A percentile compares a stretch with the other conserved stretches of the same genome.
Evolutionary conservation across 2,888 invertebrate genomes (phyloP).

Genomic region (Cataglyphis livida): DNA sequence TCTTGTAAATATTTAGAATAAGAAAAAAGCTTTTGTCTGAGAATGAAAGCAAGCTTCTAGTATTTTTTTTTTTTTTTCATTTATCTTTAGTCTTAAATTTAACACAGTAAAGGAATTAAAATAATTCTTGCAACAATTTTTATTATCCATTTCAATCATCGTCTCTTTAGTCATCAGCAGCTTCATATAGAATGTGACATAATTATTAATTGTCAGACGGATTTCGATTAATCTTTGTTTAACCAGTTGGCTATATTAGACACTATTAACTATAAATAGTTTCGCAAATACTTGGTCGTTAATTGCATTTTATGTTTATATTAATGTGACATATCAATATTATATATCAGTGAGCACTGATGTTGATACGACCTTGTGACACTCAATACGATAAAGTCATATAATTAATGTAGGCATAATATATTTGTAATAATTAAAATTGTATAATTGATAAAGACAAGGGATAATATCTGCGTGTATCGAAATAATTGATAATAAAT

Average conservation of each 20-base stretch:
- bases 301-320: slow-evolving; percentile 6
- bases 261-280: background rate
- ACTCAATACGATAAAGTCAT: slow-evolving; percentile 6
- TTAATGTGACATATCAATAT: background rate
- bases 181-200: background rate
- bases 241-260: background rate
- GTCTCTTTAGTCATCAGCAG: background rate
- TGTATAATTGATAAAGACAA: background rate
- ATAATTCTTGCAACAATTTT: background rate
- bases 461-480: background rate
- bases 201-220: background rate
- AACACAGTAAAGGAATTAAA: background rate
- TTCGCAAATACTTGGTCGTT: background rate
- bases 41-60: background rate
- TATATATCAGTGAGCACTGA: background rate
- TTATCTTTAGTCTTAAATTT: background rate
- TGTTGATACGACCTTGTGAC: background rate
- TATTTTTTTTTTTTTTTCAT: background rate
- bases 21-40: background rate
- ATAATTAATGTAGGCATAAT: slow-evolving; percentile 21
- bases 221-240: background rate
- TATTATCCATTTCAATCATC: background rate
- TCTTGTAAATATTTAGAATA: background rate
- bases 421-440: slow-evolving; percentile 29
- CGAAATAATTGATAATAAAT: slow-evolving; percentile 21